Base-by-base conservation (phyloP, 1,140 invertebrate species). In the Zophobas atratus region DNA sequence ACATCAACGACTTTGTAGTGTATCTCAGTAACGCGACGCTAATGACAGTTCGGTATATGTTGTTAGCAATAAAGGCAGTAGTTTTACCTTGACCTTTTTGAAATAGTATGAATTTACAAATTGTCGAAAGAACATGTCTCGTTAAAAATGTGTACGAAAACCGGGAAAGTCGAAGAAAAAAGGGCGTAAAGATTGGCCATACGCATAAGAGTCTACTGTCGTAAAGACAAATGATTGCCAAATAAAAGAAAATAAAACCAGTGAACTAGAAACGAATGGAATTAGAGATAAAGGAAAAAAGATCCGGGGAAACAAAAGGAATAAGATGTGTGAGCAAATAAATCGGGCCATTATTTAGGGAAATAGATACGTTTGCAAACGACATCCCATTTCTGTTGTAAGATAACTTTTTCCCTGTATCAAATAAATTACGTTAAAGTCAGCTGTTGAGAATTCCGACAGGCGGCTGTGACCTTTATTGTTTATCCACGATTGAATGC, bases 231-330 rank as follows among this genome's bases (percentile, higher is more conserved):
- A 79, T 76, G 77, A 79, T 76, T 79, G 74, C 74, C 73, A 79
- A 79, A 76, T 76, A 76, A 79, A 79, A 79, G 77, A 76, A 79
- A 79, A 79, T 76, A 76, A 79, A 79, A 72, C 73, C 70, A 75
- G 56, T 67, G 77, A 76, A 63, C 56, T 70, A 75, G 77, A 79
- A 79, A 79, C 63, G 51, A 79, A 72, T 71, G 67, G 75, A 70
- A 79, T 71, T 70, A 76, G 70, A 79, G 75, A 79, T 77, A 77
- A 79, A 71, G 60, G 56, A 77, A 77, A 67, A 67, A 67, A 67
- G 60, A 67, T 41, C 60, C 60, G 60, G 39, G 60, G 60, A 70
- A 78, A 78, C 46, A 75, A 75, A 78, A 43, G 71, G 49, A 73
- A 73, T 55, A 80, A 80, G 79, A 77, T 80, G 79, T 80, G 76